phyloP scores from a whole-genome alignment of 2,113 vertebrate genomes.

The Microtus pennsylvanicus region DNA sequence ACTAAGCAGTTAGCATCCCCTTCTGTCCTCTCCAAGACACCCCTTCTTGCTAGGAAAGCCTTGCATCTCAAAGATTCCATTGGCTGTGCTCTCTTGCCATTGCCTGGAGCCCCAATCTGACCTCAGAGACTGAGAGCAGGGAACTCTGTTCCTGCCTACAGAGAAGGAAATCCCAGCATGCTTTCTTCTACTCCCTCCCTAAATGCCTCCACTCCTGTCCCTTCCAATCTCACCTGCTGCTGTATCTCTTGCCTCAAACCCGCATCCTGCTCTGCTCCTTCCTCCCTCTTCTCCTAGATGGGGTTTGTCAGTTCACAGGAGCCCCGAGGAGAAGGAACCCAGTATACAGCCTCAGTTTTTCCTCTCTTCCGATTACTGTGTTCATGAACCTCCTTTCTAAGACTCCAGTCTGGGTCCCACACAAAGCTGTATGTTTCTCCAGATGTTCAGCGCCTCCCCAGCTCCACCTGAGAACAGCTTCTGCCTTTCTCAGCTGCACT shows the following conservation, averaged over 20 bases:
- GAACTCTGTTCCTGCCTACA: background rate
- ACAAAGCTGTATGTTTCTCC: background rate
- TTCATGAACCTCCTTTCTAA: background rate
- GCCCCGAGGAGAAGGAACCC: background rate
- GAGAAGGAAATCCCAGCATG: background rate
- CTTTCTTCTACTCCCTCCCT: background rate
- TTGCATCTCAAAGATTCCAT: background rate
- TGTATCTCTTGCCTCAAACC: background rate
- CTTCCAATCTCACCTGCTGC: background rate
- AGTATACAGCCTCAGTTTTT: background rate
- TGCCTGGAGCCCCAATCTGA: background rate
- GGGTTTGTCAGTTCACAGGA: background rate
- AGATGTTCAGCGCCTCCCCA: background rate
- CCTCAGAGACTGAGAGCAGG: background rate
- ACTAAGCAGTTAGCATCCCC: background rate
- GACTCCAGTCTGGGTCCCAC: background rate
- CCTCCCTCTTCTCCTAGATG: background rate
- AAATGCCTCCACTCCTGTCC: accelerated
- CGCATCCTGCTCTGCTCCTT: background rate
- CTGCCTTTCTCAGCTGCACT: background rate
- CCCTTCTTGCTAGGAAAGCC: background rate
- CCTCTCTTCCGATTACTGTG: background rate
- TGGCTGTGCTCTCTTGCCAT: too few species aligned
- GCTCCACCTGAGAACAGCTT: background rate
- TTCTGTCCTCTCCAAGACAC: background rate